Percentiles rank a stretch among this genome's conserved stretches.
Evolutionary conservation across 2,797 vertebrate species (phyloP).

Genomic region (Arrhamphus sclerolepis): DNA sequence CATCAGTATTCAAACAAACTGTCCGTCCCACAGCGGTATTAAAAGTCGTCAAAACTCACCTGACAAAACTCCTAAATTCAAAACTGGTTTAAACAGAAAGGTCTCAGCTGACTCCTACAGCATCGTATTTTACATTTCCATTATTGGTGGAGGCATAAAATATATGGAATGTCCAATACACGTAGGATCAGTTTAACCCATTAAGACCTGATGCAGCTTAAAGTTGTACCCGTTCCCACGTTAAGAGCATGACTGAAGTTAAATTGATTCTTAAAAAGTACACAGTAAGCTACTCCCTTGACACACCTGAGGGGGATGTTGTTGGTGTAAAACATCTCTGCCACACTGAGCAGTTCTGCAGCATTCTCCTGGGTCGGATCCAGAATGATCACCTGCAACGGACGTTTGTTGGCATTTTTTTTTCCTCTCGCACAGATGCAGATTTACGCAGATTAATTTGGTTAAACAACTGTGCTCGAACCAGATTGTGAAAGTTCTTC

Average conservation of each 20-base stretch:
- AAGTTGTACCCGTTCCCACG: neutral
- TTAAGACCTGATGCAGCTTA: neutral
- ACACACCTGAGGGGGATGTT: constrained; percentile 95
- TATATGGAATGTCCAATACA: neutral
- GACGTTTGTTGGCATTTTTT: neutral
- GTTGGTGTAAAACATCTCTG: constrained; percentile 98
- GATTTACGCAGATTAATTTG: constrained; percentile 11
- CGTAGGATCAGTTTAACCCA: neutral
- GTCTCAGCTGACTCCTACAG: neutral
- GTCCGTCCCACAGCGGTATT: constrained; percentile 34
- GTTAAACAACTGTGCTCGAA: constrained; percentile 61
- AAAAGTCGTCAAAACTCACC: constrained; percentile 38
- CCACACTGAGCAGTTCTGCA: constrained; percentile 88
- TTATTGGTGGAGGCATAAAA: constrained; percentile 5
- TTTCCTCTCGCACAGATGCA: neutral
- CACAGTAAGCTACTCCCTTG: neutral
- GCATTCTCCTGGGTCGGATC: constrained; percentile 89
- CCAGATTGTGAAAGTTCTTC: constrained; percentile 98
- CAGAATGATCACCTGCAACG: constrained; percentile 89
- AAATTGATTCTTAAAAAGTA: neutral
- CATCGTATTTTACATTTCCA: neutral
- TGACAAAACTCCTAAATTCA: constrained; percentile 21
- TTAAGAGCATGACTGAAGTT: neutral
- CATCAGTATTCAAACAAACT: constrained; percentile 58
- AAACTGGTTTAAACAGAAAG: constrained; percentile 39